Percentiles rank a stretch among this genome's conserved stretches.
These are phyloP conservation scores for Drosophila mulleri DNA, from an alignment of 2,888 invertebrate species.

Conservation along the genomic window DNA sequence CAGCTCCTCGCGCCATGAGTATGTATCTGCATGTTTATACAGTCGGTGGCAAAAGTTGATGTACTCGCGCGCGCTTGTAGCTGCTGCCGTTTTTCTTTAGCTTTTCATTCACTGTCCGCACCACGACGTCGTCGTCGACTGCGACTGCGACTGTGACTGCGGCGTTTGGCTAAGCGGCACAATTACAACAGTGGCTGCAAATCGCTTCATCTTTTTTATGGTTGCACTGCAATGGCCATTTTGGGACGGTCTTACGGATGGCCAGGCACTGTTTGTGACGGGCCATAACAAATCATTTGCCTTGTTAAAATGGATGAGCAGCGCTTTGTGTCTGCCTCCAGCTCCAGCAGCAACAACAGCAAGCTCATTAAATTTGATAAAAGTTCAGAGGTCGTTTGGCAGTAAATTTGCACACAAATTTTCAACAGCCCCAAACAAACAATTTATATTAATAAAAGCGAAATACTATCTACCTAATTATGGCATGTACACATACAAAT, in stretches of 20 bases:
- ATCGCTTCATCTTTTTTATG: conserved; percentile 82
- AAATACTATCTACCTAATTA: conserved; percentile 14
- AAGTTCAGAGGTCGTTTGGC: conserved; percentile 43
- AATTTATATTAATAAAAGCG: conserved; percentile 22
- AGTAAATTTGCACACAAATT: conserved; percentile 45
- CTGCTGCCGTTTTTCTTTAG: conserved; percentile 53
- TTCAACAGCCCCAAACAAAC: conserved; percentile 22
- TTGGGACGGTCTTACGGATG: conserved; percentile 70
- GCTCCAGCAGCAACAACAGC: neutral
- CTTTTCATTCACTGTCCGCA: conserved; percentile 40
- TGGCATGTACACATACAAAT: conserved; percentile 7
- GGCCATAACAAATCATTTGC: conserved; percentile 75
- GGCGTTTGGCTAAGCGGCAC: conserved; percentile 64
- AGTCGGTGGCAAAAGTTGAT: conserved; percentile 60
- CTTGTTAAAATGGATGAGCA: conserved; percentile 46
- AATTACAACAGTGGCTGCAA: conserved; percentile 79
- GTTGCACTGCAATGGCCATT: conserved; percentile 78
- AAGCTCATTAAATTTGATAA: conserved; percentile 53
- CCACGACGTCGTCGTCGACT: conserved; percentile 4
- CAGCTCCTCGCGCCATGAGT: conserved; percentile 27
- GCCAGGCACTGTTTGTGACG: conserved; percentile 45
- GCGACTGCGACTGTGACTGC: conserved; percentile 8
- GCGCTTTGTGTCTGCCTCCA: conserved; percentile 25
- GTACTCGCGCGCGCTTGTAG: conserved; percentile 45
- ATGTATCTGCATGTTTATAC: conserved; percentile 32